Base-by-base conservation (phyloP, 2,888 invertebrate genomes). In the Alcis repandata region DNA sequence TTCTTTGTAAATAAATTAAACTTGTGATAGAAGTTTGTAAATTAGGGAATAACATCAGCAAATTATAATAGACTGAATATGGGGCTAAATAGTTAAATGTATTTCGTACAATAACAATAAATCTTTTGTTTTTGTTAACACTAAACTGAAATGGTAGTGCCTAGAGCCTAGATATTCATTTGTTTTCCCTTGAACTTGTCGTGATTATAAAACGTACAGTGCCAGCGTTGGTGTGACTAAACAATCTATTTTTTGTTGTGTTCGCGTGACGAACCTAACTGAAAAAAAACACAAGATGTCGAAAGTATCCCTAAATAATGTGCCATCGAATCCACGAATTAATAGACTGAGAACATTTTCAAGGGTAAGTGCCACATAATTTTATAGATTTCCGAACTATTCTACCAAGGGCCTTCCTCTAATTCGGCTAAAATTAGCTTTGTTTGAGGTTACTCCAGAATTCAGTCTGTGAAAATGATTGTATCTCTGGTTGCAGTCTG, bases 301-400 rank as follows among this genome's bases (percentile, higher is more conserved):
- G 73, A 92, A 92, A 79, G 89, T 88, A 76, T 93, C 93, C 73
- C 84, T 93, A 66, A 92, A 87, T 75, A 93, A 92, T 83, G 87
- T 92, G 70, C 91, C 92, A 71, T 92, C 93, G 69, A 93, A 93
- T 75, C 92, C 92, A 73, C 85, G 92, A 71, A 91, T 93, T 67
- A 90, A 79, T 78, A 89, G 93, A 59, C 82, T 92, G 68, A 84
- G 92, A 82, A 93, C 92, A 56, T 89, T 84, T 86, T 93, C 92
- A 69, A 90, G 92, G 88, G 93, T 92, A 81, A 91, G 93, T 70
- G 57, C 52, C 59, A 59, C 68, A 59, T 73, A 68, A 66, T 60
- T 54, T 57, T 68, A 49, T 52, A 63, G 46, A 62, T 57, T 46
- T 62, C 59, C 11, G 22, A 65, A 63, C 49, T 59, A 62, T 58